Evolutionary conservation across 1,140 invertebrate genomes (phyloP), one percentile per base, ranked within the genome.

Genomic region (Zaprionus inermis): DNA sequence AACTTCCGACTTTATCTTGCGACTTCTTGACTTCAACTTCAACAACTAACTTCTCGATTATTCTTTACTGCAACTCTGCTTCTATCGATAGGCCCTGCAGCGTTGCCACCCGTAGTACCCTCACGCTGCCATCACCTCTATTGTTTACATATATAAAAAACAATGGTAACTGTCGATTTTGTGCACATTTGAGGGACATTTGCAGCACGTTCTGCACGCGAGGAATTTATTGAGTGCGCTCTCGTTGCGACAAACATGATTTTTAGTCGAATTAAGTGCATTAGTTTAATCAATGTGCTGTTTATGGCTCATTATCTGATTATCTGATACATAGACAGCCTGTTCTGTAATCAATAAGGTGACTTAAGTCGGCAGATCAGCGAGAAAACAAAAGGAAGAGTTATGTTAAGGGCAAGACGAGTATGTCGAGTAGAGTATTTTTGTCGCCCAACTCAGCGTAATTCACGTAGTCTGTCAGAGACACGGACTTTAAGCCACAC

Each of bases 111-210:
- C n/a, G n/a, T n/a, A n/a, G n/a, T n/a, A n/a, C n/a, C n/a, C n/a
- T n/a, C n/a, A n/a, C n/a, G n/a, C n/a, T n/a, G n/a, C n/a, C n/a
- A n/a, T n/a, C n/a, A n/a, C n/a, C n/a, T n/a, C n/a, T n/a, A n/a
- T n/a, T n/a, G n/a, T n/a, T n/a, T n/a, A n/a, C n/a, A n/a, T n/a
- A n/a, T n/a, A n/a, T n/a, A n/a, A 32, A 44, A 12, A 22, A 32
- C 16, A 18, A 49, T 71, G 52, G 11, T 46, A 68, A 60, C 64
- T 72, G 66, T 57, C 72, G 72, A 74, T 70, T 74, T 74, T 69
- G 30, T 57, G 34, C 52, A 52, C 58, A 63, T 52, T 70, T 70
- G 58, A 70, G 38, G 52, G 38, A 34, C 32, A 70, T 70, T 74
- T 63, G 57, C 71, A 61, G 61, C 71, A 73, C 65, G 57, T 69